Percentiles rank a stretch among this genome's conserved stretches.
These are phyloP conservation scores for Gasterosteus nipponicus DNA, from an alignment of 2,113 vertebrate species.

Conservation along the genomic window DNA sequence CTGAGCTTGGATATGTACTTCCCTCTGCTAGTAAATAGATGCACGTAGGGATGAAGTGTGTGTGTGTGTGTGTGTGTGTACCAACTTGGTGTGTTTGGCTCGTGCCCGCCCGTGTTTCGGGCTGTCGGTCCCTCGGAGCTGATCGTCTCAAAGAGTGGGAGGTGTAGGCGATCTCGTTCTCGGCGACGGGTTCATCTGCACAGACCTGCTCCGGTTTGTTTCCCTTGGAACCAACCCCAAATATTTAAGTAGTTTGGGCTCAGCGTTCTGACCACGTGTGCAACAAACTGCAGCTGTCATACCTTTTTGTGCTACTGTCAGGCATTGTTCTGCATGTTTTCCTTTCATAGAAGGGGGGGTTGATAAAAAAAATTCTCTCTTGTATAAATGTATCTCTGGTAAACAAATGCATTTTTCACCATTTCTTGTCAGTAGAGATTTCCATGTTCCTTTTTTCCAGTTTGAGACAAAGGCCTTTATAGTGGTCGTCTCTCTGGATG, in stretches of 20 bases:
- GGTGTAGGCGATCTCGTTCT: constrained; percentile 7
- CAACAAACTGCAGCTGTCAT: not conserved
- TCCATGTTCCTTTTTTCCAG: too few relatives aligned
- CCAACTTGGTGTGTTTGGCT: constrained; percentile 7
- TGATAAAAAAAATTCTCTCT: too few relatives aligned
- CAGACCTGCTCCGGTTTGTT: constrained; percentile 43
- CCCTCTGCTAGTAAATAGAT: constrained; percentile 39
- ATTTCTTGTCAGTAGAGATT: not conserved
- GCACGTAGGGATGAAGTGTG: not conserved
- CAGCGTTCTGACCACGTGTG: not conserved
- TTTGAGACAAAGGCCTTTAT: not conserved
- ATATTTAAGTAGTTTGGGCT: constrained; percentile 45
- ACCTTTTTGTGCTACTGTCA: constrained; percentile 4
- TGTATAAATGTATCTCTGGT: too few relatives aligned
- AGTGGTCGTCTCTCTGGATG: constrained; percentile 6
- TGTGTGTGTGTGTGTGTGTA: not conserved
- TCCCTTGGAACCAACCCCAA: constrained; percentile 38
- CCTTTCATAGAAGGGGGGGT: too few relatives aligned
- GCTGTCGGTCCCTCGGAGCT: not conserved
- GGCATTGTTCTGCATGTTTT: not conserved
- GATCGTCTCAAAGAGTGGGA: constrained; percentile 22
- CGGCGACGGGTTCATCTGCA: constrained; percentile 28
- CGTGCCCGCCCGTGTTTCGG: not conserved
- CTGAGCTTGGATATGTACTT: constrained; percentile 33
- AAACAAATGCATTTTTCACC: not conserved